These are phyloP conservation scores for Addax nasomaculatus DNA, from an alignment of 2,113 vertebrate genomes.

Conservation along the genomic window DNA sequence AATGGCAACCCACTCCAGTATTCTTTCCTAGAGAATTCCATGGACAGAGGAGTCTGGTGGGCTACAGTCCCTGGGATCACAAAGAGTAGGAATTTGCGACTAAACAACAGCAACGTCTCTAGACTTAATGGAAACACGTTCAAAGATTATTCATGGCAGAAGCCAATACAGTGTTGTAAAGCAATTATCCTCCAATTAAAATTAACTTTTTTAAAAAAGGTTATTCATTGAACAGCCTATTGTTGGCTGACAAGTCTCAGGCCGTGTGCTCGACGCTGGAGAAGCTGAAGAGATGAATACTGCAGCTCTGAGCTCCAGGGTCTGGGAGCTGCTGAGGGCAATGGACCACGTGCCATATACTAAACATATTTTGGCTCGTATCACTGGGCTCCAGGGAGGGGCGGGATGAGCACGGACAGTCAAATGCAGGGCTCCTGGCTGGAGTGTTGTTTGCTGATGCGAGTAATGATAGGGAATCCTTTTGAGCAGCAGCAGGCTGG, in stretches of 20 bases:
- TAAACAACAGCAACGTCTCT: not conserved
- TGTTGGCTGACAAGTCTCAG: not conserved
- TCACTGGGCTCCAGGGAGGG: not conserved
- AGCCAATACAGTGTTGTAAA: not conserved
- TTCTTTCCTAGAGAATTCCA: not conserved
- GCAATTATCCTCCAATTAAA: not conserved
- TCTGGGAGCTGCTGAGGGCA: not conserved
- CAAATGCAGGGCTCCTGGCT: too few relatives aligned
- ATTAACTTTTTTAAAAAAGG: not conserved
- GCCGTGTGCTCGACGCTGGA: not conserved
- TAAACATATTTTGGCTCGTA: not conserved
- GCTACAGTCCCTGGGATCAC: not conserved
- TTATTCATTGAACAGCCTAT: not conserved
- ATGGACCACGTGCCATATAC: not conserved
- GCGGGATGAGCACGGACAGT: not conserved
- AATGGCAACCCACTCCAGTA: not conserved
- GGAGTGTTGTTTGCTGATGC: not conserved
- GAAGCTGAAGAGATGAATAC: not conserved
- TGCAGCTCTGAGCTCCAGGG: not conserved
- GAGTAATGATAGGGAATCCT: not conserved
- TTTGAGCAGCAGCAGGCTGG: not conserved
- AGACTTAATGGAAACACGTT: not conserved
- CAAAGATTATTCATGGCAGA: not conserved
- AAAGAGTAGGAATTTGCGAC: not conserved
- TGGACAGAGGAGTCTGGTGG: not conserved